phyloP scores from a whole-genome alignment of 2,797 vertebrate genomes.

The Pantherophis vulpinus region DNA sequence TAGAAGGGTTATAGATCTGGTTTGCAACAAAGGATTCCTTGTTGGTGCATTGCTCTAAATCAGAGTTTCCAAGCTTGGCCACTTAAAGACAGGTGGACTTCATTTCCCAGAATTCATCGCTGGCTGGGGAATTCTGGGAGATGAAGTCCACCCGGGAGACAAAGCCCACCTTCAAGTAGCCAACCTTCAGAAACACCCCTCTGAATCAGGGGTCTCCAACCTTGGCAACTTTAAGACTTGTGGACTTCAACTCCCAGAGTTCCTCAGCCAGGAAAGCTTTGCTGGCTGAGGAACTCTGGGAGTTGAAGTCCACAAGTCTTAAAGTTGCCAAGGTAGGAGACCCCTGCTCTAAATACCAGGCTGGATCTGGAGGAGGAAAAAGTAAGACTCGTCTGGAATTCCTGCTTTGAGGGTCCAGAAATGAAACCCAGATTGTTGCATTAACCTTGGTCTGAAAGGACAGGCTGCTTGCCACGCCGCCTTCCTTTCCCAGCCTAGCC shows the following conservation, averaged over 20 bases:
- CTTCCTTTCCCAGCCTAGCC: not conserved
- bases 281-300: too few relatives aligned
- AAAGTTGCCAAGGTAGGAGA: not conserved
- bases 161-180: not conserved
- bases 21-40: not conserved
- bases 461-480: fast-evolving
- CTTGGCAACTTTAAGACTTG: too few relatives aligned
- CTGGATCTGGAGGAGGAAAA: not conserved
- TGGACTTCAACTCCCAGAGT: not conserved
- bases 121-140: too few relatives aligned
- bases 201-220: not conserved
- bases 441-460: not conserved
- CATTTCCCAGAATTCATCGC: not conserved
- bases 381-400: not conserved
- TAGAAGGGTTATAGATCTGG: not conserved
- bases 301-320: not conserved
- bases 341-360: not conserved
- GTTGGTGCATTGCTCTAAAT: too few relatives aligned
- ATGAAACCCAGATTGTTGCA: not conserved
- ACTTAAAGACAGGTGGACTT: not conserved
- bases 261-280: not conserved
- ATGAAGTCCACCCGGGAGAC: not conserved
- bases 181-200: too few relatives aligned
- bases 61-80: not conserved
- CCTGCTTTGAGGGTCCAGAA: not conserved